Percentiles rank a stretch among this genome's conserved stretches.
These are phyloP conservation scores for Channallabes apus DNA, from an alignment of 2,797 vertebrate genomes.

Conservation along the genomic window DNA sequence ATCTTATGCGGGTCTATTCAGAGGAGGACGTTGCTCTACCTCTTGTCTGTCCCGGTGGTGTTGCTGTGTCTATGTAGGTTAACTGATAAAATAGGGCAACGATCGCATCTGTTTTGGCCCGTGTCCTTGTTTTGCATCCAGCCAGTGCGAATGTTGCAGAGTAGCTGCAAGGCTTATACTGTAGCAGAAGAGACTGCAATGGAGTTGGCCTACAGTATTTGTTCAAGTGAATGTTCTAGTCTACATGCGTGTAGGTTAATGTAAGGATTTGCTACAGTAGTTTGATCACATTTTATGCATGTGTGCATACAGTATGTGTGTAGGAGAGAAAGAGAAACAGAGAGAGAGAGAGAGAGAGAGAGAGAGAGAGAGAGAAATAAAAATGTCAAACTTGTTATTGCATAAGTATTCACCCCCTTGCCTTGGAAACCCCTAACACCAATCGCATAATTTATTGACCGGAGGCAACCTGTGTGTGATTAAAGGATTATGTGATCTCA, in stretches of 20 bases:
- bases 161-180: not conserved
- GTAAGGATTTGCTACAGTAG: not conserved
- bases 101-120: constrained; percentile 3
- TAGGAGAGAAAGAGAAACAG: not conserved
- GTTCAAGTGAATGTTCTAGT: not conserved
- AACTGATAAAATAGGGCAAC: constrained; percentile 16
- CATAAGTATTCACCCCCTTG: not conserved
- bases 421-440: not conserved
- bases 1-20: constrained; percentile 39
- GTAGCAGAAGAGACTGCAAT: not conserved
- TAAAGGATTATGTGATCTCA: not conserved
- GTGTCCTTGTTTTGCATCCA: constrained; percentile 28
- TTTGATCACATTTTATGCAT: not conserved
- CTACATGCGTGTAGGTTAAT: not conserved
- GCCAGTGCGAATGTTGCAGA: not conserved
- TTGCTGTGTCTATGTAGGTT: constrained; percentile 47
- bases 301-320: not conserved
- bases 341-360: no score
- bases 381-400: not conserved
- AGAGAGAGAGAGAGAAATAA: not conserved
- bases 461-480: not conserved
- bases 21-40: constrained; percentile 36
- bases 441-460: not conserved
- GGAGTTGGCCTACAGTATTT: not conserved
- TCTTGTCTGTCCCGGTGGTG: constrained; percentile 31